These are phyloP conservation scores for Uloborus diversus DNA, from an alignment of 1,140 invertebrate species.

Conservation along the genomic window DNA sequence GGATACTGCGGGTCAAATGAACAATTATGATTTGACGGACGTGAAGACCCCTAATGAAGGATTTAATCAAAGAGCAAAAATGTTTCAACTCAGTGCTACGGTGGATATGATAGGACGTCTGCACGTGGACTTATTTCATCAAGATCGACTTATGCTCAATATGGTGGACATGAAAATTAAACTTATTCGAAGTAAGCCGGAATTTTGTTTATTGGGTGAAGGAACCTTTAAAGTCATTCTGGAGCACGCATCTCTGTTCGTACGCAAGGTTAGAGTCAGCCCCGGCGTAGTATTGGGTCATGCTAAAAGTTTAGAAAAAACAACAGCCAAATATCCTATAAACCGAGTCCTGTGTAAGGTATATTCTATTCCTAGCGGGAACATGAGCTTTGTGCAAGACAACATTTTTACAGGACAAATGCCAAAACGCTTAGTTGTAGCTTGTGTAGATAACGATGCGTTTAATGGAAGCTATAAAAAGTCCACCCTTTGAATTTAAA, in stretches of 20 bases:
- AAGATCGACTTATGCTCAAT: neutral
- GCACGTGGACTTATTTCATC: conserved; percentile 1
- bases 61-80: neutral
- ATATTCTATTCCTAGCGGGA: conserved; percentile 1
- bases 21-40: neutral
- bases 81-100: neutral
- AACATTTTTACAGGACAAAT: conserved; percentile 25
- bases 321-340: conserved; percentile 67
- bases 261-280: conserved; percentile 4
- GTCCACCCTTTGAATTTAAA: conserved; percentile 11
- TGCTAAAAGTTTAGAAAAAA: conserved; percentile 83
- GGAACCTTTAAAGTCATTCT: neutral
- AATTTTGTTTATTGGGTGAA: conserved; percentile 2
- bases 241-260: neutral
- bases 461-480: no score
- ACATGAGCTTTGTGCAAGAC: conserved; percentile 13
- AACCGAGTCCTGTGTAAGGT: neutral
- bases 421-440: neutral
- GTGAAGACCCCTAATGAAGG: neutral
- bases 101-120: neutral
- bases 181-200: conserved; percentile 7
- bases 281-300: neutral
- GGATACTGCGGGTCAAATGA: neutral
- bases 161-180: neutral
- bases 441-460: neutral